phyloP scores from a whole-genome alignment of 2,797 vertebrate genomes.

The Mycteria americana region DNA sequence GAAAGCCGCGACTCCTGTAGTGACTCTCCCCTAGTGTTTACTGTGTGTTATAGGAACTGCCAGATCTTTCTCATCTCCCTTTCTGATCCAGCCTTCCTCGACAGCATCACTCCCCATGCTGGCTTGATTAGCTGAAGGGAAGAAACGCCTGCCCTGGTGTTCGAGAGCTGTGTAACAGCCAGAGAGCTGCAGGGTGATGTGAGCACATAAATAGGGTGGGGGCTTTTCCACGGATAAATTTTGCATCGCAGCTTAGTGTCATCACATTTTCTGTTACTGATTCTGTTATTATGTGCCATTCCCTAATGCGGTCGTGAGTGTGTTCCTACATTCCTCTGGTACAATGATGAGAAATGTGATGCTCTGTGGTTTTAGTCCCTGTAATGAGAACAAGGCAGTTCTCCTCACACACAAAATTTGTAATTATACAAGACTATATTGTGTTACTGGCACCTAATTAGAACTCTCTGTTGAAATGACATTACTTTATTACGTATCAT shows the following conservation, averaged over 20 bases:
- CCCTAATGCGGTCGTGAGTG: neutral
- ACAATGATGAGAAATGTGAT: conserved; percentile 11
- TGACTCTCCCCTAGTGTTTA: neutral
- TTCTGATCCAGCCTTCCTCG: neutral
- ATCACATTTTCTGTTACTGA: conserved; percentile 19
- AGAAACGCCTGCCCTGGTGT: neutral
- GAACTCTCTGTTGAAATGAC: conserved; percentile 5
- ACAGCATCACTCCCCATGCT: neutral
- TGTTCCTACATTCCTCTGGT: neutral
- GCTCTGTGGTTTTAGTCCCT: neutral
- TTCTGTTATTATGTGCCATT: neutral
- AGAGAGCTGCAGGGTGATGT: neutral
- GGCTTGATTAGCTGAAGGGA: neutral
- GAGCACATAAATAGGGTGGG: neutral
- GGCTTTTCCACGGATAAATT: neutral
- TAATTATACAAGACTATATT: neutral
- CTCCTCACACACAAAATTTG: neutral
- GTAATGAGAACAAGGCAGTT: conserved; percentile 22
- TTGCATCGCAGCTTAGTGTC: neutral
- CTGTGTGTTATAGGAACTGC: neutral
- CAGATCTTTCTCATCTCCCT: neutral
- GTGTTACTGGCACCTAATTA: conserved; percentile 38
- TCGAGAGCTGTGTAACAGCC: neutral
- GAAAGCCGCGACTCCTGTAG: neutral
- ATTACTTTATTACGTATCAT: neutral